Evolutionary conservation across 1,140 invertebrate genomes (phyloP).

Genomic region (Neomicropteryx cornuta): DNA sequence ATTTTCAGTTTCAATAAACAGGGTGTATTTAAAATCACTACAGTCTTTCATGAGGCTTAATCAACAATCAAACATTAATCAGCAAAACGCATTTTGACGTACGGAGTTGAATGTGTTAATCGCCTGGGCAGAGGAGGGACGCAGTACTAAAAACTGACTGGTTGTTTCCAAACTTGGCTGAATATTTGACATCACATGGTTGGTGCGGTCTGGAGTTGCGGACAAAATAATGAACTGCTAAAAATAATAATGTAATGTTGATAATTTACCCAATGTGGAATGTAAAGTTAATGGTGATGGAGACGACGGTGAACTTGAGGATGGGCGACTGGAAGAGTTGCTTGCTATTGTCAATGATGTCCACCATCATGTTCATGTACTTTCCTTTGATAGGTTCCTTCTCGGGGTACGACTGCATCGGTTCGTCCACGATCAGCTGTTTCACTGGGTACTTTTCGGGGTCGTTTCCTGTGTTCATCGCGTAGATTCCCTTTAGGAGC

Average conservation of each 20-base stretch:
- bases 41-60: no score
- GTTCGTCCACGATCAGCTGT: conserved; percentile 60
- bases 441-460: conserved; percentile 66
- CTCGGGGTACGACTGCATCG: conserved; percentile 29
- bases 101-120: no score
- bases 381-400: conserved; percentile 47
- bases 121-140: no score
- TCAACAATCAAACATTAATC: no score
- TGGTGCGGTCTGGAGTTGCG: no score
- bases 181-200: no score
- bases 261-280: conserved; percentile 75
- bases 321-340: conserved; percentile 68
- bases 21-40: no score
- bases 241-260: no score
- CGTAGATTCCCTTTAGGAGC: conserved; percentile 58
- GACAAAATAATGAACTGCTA: no score
- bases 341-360: conserved; percentile 70
- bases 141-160: no score
- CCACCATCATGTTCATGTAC: conserved; percentile 56
- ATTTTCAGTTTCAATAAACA: not conserved
- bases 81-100: no score
- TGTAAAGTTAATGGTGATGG: conserved; percentile 77
- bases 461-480: conserved; percentile 63
- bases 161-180: no score
- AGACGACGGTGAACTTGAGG: conserved; percentile 68